Evolutionary conservation across 2,113 vertebrate genomes (phyloP).

Genomic region (Oostethus manadensis): DNA sequence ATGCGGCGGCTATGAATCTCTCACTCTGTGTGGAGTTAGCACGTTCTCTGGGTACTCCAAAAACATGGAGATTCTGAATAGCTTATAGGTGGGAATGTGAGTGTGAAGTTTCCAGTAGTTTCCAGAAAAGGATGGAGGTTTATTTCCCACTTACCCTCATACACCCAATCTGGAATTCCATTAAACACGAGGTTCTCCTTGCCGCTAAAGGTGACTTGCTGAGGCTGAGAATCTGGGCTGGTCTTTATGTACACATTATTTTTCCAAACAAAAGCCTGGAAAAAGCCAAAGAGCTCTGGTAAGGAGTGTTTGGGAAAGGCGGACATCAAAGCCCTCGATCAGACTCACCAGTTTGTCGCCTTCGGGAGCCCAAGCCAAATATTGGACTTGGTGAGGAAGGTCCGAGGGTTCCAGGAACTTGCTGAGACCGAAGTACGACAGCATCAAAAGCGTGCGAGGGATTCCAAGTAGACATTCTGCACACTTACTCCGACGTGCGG

Average conservation of each 20-base stretch:
- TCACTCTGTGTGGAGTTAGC: too few species aligned
- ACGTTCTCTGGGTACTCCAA: too few species aligned
- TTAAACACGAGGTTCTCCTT: slow-evolving; percentile 81
- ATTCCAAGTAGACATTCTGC: neutral
- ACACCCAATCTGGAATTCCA: slow-evolving; percentile 95
- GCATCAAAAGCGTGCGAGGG: neutral
- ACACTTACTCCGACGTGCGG: slow-evolving; percentile 68
- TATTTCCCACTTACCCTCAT: slow-evolving; percentile 79
- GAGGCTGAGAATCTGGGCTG: slow-evolving; percentile 59
- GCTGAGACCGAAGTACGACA: slow-evolving; percentile 59
- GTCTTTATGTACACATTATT: slow-evolving; percentile 86
- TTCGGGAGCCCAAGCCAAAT: slow-evolving; percentile 84
- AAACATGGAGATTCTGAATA: too few species aligned
- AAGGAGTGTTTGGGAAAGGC: slow-evolving; percentile 20
- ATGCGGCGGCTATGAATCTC: too few species aligned
- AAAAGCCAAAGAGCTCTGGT: neutral
- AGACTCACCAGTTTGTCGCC: slow-evolving; percentile 88
- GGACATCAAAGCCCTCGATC: neutral
- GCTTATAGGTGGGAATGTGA: too few species aligned
- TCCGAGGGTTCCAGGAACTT: slow-evolving; percentile 69
- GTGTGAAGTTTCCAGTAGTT: too few species aligned
- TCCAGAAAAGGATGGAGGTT: neutral
- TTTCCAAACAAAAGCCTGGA: slow-evolving; percentile 81
- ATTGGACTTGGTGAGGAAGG: slow-evolving; percentile 81
- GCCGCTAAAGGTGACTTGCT: slow-evolving; percentile 78